Percentiles rank a stretch among this genome's conserved stretches.
Conservation (phyloP, 2,797 vertebrate species). For the Lacerta bilineata region DNA sequence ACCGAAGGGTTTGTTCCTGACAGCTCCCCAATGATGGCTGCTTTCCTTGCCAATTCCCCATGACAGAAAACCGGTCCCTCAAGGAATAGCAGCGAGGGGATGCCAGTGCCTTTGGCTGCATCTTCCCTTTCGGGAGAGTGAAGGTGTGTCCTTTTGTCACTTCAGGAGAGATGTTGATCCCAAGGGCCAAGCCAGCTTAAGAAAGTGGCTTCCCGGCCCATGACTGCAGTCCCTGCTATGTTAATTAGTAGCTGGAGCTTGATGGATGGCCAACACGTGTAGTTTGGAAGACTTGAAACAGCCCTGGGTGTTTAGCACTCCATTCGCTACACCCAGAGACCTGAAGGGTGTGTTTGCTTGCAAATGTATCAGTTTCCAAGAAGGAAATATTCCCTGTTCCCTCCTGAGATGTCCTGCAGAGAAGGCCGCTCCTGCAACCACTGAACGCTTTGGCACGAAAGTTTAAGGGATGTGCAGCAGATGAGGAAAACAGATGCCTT, state of each 20-base stretch:
- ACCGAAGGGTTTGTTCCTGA: no score
- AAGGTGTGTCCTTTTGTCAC: slow-evolving; percentile 37
- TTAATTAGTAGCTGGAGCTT: slow-evolving; percentile 90
- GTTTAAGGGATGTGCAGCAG: slow-evolving; percentile 23
- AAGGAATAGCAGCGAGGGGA: slow-evolving; percentile 39
- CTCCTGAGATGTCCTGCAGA: slow-evolving; percentile 68
- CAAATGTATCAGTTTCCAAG: slow-evolving; percentile 82
- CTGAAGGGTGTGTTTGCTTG: slow-evolving; percentile 78
- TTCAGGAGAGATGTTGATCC: slow-evolving; percentile 71
- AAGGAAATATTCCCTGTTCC: slow-evolving; percentile 79
- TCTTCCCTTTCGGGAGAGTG: slow-evolving; percentile 49
- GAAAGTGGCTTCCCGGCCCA: slow-evolving; percentile 81
- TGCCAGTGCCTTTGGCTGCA: slow-evolving; percentile 5
- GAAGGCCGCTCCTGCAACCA: neutral
- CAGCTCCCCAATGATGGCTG: no score
- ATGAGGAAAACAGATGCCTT: slow-evolving; percentile 22
- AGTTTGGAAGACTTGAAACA: slow-evolving; percentile 84
- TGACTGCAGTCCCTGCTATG: slow-evolving; percentile 87
- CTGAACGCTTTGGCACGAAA: neutral
- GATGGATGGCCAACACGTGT: slow-evolving; percentile 93
- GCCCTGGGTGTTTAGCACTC: slow-evolving; percentile 83
- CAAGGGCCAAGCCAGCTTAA: slow-evolving; percentile 87
- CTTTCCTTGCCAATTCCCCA: neutral
- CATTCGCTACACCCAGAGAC: slow-evolving; percentile 86
- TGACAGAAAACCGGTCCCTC: neutral